Evolutionary conservation across 2,113 vertebrate species (phyloP).

Genomic region (Empidonax alnorum): DNA sequence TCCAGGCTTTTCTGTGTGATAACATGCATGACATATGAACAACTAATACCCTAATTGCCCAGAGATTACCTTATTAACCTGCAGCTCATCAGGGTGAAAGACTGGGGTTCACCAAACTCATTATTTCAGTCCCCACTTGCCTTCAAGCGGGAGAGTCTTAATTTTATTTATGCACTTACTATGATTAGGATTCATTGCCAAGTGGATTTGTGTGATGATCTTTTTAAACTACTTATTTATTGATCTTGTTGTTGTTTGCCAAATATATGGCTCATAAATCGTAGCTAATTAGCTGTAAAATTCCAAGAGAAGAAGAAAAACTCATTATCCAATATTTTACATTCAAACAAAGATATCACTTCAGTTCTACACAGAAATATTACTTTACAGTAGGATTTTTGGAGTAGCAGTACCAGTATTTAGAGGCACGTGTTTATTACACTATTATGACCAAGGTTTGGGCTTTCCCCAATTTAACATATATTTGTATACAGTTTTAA

Average conservation of each 20-base stretch:
- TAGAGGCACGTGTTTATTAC: not conserved
- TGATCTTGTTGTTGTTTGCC: not conserved
- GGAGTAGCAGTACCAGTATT: not conserved
- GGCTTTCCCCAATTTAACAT: not conserved
- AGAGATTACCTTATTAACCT: not conserved
- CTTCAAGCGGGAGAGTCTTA: not conserved
- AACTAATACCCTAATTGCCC: not conserved
- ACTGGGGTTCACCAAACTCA: not conserved
- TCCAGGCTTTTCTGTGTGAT: not conserved
- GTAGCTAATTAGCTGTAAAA: not conserved
- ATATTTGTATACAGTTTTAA: not conserved
- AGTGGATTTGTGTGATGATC: not conserved
- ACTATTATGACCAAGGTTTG: not conserved
- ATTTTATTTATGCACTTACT: not conserved
- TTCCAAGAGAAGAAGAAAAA: not conserved
- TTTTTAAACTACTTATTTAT: not conserved
- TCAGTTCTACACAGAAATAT: not conserved
- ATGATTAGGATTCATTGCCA: not conserved
- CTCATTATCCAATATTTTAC: not conserved
- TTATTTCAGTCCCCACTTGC: not conserved
- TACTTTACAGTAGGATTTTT: not conserved
- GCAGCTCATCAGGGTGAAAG: not conserved
- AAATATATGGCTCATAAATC: not conserved
- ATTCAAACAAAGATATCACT: not conserved
- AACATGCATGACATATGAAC: not conserved